These are phyloP conservation scores for Mallotus villosus DNA, from an alignment of 2,797 vertebrate species.

Conservation along the genomic window DNA sequence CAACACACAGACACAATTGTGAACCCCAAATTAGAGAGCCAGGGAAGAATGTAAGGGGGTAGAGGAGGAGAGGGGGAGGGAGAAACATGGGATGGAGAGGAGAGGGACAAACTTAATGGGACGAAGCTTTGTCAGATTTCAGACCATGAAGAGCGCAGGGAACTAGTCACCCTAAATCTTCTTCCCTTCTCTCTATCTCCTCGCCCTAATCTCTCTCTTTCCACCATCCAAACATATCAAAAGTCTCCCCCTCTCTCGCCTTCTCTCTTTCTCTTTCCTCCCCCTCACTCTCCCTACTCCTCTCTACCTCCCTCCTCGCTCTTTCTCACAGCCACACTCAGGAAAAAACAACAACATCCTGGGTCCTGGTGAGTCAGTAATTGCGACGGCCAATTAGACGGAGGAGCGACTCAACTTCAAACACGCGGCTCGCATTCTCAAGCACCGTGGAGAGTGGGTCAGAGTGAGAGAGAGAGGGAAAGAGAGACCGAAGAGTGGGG, in stretches of 20 bases:
- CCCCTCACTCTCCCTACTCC: background rate
- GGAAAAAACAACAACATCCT: too few species aligned
- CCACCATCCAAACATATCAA: slow-evolving; percentile 42
- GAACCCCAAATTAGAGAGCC: slow-evolving; percentile 21
- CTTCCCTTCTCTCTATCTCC: slow-evolving; percentile 78
- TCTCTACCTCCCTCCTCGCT: slow-evolving; percentile 14
- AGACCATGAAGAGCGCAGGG: slow-evolving; percentile 59
- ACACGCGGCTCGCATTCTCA: too few species aligned
- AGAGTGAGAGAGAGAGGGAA: too few species aligned
- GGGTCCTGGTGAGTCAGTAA: too few species aligned
- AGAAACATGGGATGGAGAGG: slow-evolving; percentile 1
- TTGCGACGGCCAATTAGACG: too few species aligned
- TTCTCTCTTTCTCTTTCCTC: slow-evolving; percentile 46
- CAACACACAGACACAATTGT: background rate
- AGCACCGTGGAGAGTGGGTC: too few species aligned
- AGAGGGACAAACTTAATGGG: slow-evolving; percentile 45
- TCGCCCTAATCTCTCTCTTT: slow-evolving; percentile 77
- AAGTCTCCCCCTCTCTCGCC: slow-evolving; percentile 32
- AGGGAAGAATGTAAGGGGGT: slow-evolving; percentile 21
- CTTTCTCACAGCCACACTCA: slow-evolving; percentile 3
- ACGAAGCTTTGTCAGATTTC: slow-evolving; percentile 60
- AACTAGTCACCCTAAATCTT: slow-evolving; percentile 90
- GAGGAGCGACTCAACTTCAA: too few species aligned
- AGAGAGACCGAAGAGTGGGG: too few species aligned
- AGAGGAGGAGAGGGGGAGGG: slow-evolving; percentile 14